Evolutionary conservation across 2,888 invertebrate genomes (phyloP).

Genomic region (Dinocampus coccinellae): DNA sequence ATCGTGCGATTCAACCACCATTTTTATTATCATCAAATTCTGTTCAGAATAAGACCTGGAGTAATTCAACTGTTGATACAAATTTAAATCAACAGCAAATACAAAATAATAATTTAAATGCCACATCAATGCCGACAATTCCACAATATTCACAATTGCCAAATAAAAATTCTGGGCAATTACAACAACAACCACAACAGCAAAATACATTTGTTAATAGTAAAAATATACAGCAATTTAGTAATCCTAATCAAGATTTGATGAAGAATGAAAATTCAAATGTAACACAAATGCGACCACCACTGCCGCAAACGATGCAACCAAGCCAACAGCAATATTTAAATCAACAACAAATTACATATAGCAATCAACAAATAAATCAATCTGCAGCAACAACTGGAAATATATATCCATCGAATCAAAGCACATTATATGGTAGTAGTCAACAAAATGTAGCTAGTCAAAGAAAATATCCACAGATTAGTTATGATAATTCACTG

Average conservation of each 20-base stretch:
- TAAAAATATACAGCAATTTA: not conserved
- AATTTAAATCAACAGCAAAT: slow-evolving; percentile 27
- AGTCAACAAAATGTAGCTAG: slow-evolving; percentile 57
- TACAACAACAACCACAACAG: not conserved
- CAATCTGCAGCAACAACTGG: slow-evolving; percentile 2
- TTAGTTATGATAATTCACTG: slow-evolving; percentile 46
- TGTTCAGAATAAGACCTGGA: slow-evolving; percentile 18
- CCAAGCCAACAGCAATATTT: slow-evolving; percentile 1
- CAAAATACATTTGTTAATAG: not conserved
- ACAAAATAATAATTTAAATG: slow-evolving; percentile 11
- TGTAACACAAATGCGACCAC: slow-evolving; percentile 19
- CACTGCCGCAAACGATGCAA: slow-evolving; percentile 24
- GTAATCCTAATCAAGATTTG: slow-evolving; percentile 16
- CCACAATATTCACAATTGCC: slow-evolving; percentile 25
- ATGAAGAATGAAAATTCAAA: not conserved
- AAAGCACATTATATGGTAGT: slow-evolving; percentile 42
- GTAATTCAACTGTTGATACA: slow-evolving; percentile 14
- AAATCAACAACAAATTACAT: not conserved
- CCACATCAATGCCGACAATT: slow-evolving; percentile 16
- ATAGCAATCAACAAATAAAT: not conserved
- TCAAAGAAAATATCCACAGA: slow-evolving; percentile 57
- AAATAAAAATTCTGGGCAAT: slow-evolving; percentile 28
- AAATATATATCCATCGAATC: slow-evolving; percentile 41
- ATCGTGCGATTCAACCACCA: slow-evolving; percentile 15
- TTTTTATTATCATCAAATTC: not conserved